A percentile compares a stretch with the other conserved stretches of the same genome.
These are phyloP conservation scores for Pachycephala philippinensis DNA, from an alignment of 2,113 vertebrate genomes.

Conservation along the genomic window DNA sequence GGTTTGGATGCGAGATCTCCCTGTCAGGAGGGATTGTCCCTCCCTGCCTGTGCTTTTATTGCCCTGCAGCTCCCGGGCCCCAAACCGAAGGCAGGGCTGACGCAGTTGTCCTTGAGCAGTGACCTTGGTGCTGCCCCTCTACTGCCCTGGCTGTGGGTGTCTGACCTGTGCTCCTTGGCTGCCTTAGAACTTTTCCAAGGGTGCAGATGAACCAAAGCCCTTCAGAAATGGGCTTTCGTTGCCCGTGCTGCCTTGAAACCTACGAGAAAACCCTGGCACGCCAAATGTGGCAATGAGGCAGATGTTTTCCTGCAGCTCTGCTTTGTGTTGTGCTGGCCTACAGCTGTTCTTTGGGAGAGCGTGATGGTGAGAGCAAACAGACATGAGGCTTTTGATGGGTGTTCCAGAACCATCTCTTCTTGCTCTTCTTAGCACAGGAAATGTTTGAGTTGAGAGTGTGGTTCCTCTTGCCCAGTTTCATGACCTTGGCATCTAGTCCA, in stretches of 20 bases:
- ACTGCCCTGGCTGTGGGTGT: neutral
- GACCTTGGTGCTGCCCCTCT: slow-evolving; percentile 18
- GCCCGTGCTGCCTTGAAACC: neutral
- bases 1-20: rapidly evolving
- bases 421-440: neutral
- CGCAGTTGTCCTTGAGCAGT: neutral
- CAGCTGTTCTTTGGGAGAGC: neutral
- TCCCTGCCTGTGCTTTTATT: neutral
- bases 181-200: neutral
- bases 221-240: neutral
- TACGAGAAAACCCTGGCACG: neutral
- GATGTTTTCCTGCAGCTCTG: neutral
- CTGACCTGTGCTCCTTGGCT: neutral
- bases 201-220: neutral
- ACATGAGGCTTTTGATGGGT: neutral
- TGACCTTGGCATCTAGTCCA: neutral
- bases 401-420: slow-evolving; percentile 10
- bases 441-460: neutral
- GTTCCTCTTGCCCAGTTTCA: neutral
- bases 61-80: neutral
- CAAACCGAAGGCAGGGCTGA: neutral
- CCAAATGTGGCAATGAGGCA: neutral
- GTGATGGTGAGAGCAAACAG: neutral
- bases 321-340: neutral
- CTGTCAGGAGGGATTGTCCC: neutral